phyloP scores from a whole-genome alignment of 1,140 invertebrate species.

The Camponotus vicinus region DNA sequence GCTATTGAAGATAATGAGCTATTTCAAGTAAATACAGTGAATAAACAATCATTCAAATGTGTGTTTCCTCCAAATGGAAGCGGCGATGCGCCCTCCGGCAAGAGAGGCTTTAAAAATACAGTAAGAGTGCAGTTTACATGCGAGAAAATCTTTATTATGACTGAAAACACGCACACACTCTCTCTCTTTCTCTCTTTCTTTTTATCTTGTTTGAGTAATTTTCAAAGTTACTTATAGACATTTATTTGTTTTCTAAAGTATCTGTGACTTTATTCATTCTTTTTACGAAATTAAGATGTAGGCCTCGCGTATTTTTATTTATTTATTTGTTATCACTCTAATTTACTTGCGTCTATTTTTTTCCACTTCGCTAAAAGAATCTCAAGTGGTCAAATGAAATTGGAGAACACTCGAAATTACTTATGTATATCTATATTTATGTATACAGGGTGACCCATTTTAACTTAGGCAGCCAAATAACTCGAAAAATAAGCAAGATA shows the following conservation, averaged over 20 bases:
- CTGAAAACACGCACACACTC: not conserved
- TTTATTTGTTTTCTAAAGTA: constrained; percentile 3
- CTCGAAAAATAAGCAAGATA: no score
- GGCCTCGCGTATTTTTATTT: not conserved
- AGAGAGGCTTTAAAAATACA: not conserved
- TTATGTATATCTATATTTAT: no score
- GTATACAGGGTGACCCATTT: no score
- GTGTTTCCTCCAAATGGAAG: constrained; percentile 27
- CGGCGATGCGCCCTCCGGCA: not conserved
- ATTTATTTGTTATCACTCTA: not conserved
- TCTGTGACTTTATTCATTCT: not conserved
- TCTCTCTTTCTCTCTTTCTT: no score
- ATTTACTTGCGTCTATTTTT: constrained; percentile 5
- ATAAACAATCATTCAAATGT: constrained; percentile 11
- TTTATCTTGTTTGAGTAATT: not conserved
- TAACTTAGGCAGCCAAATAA: no score
- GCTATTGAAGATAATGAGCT: constrained; percentile 39
- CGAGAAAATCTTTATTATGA: not conserved
- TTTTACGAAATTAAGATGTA: not conserved
- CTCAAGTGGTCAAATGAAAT: not conserved
- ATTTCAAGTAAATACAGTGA: not conserved
- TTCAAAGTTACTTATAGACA: no score
- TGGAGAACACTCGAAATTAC: not conserved
- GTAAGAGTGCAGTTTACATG: not conserved
- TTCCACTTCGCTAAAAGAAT: not conserved